Conservation (phyloP, 2,113 vertebrate species). For the Bos taurus region DNA sequence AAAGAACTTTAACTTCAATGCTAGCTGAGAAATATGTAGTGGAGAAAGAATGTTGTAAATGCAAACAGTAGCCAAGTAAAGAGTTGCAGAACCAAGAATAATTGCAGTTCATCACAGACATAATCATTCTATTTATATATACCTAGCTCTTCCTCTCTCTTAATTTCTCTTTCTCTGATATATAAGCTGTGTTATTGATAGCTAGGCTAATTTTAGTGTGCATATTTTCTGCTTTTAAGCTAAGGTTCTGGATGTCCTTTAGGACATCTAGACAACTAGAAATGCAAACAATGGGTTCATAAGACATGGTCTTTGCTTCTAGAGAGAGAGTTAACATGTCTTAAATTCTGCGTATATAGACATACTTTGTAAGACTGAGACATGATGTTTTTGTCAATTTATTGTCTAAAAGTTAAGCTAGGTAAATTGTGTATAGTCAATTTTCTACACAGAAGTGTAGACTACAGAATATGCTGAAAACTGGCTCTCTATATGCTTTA, state of each 20-base stretch:
- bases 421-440: not conserved
- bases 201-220: not conserved
- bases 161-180: not conserved
- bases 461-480: not conserved
- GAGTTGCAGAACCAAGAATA: not conserved
- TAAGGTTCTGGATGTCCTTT: not conserved
- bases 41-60: not conserved
- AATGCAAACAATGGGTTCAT: not conserved
- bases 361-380: not conserved
- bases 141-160: not conserved
- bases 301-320: not conserved
- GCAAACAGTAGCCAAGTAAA: not conserved
- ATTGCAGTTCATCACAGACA: not conserved
- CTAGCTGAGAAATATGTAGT: not conserved
- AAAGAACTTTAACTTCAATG: not conserved
- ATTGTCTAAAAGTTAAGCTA: not conserved
- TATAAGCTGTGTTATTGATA: not conserved
- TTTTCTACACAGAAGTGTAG: not conserved
- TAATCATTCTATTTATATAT: not conserved
- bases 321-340: not conserved
- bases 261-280: not conserved
- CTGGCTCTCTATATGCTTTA: not conserved
- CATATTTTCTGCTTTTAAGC: not conserved
- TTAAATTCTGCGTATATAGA: not conserved
- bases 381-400: not conserved